A percentile compares a stretch with the other conserved stretches of the same genome.
Evolutionary conservation across 2,113 vertebrate genomes (phyloP).

Genomic region (Neofelis nebulosa): DNA sequence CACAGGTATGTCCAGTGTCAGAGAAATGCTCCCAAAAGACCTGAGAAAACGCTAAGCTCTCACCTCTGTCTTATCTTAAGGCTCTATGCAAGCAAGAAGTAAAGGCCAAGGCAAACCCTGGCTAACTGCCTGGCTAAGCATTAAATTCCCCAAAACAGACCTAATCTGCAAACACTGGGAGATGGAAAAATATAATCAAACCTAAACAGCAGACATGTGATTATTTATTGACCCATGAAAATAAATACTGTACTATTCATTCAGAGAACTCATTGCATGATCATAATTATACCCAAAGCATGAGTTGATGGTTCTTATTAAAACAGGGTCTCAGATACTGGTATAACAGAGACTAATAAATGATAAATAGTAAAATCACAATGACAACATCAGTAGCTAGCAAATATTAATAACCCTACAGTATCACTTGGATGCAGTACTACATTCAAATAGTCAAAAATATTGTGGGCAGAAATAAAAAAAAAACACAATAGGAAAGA

Average conservation of each 20-base stretch:
- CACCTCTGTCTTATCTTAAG: background rate
- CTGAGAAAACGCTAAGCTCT: background rate
- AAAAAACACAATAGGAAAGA: background rate
- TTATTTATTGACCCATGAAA: slow-evolving; percentile 22
- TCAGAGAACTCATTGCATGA: background rate
- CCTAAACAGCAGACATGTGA: background rate
- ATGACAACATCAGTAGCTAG: slow-evolving; percentile 37
- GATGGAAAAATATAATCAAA: slow-evolving; percentile 23
- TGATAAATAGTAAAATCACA: slow-evolving; percentile 61
- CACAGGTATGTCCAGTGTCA: background rate
- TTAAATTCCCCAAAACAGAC: background rate
- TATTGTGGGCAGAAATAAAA: background rate
- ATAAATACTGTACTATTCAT: background rate
- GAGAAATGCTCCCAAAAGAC: background rate
- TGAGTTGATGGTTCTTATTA: slow-evolving; percentile 25
- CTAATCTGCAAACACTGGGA: background rate
- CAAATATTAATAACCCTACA: background rate
- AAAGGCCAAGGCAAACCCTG: background rate
- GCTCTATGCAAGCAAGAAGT: background rate
- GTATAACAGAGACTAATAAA: slow-evolving; percentile 59
- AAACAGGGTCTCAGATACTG: slow-evolving; percentile 18
- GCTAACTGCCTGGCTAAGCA: background rate
- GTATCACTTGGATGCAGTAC: background rate
- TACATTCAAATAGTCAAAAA: background rate
- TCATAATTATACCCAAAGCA: background rate